phyloP scores from a whole-genome alignment of 1,140 invertebrate species.

The Drosophila oshimai region DNA sequence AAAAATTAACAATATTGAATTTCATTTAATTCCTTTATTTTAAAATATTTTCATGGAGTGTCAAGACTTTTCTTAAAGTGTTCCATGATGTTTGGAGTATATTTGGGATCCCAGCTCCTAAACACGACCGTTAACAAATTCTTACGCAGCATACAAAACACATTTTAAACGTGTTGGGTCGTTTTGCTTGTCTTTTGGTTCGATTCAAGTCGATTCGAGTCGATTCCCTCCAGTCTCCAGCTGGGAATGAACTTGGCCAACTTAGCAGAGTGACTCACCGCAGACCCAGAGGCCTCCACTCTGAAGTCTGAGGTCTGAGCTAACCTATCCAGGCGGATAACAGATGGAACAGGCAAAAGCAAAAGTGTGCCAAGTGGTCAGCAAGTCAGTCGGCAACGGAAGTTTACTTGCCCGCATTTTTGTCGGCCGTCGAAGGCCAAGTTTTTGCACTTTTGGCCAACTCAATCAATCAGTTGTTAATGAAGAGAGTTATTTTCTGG shows the following conservation, averaged over 20 bases:
- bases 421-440: conserved; percentile 60
- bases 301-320: not conserved
- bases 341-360: conserved; percentile 34
- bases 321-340: not conserved
- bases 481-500: conserved; percentile 40
- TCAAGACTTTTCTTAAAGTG: not conserved
- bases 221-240: conserved; percentile 49
- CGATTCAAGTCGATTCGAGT: conserved; percentile 1
- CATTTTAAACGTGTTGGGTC: conserved; percentile 7
- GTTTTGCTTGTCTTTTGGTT: not conserved
- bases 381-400: conserved; percentile 49
- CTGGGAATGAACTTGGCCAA: conserved; percentile 76
- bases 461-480: conserved; percentile 70
- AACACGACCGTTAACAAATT: conserved; percentile 76
- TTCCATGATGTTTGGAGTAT: conserved; percentile 6
- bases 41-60: not conserved
- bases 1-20: too few relatives aligned
- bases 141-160: conserved; percentile 63
- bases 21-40: too few relatives aligned
- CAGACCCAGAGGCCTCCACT: not conserved
- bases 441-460: conserved; percentile 35
- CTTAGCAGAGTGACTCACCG: conserved; percentile 51
- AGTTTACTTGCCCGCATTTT: conserved; percentile 79
- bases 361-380: conserved; percentile 78
- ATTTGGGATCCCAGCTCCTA: conserved; percentile 30